Conservation (phyloP, 2,888 invertebrate genomes). For the Scaptomyza reducta region DNA sequence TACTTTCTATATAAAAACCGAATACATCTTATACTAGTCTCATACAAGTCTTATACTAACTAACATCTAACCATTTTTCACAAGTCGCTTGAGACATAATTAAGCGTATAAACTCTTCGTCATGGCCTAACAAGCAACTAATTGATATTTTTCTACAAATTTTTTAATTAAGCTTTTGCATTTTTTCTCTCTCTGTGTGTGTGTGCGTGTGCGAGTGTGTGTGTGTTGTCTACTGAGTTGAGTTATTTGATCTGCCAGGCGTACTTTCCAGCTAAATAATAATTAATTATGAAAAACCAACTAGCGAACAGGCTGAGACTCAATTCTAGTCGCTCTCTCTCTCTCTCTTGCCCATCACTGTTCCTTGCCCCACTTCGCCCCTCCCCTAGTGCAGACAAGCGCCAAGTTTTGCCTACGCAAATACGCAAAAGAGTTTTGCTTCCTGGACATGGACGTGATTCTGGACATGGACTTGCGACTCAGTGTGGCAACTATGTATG, state of each 20-base stretch:
- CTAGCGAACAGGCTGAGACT: slow-evolving; percentile 38
- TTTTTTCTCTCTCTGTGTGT: slow-evolving; percentile 10
- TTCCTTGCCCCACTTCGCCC: neutral
- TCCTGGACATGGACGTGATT: slow-evolving; percentile 68
- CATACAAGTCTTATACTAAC: too few relatives aligned
- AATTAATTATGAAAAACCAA: slow-evolving; percentile 74
- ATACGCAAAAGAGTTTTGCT: slow-evolving; percentile 69
- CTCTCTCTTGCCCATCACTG: too few relatives aligned
- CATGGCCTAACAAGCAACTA: slow-evolving; percentile 9
- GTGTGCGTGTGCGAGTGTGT: neutral
- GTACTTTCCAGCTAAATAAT: slow-evolving; percentile 74
- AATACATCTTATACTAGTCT: too few relatives aligned
- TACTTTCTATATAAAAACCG: too few relatives aligned
- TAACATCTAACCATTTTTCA: too few relatives aligned
- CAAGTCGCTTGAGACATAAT: neutral
- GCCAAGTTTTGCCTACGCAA: slow-evolving; percentile 80
- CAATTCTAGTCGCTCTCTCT: slow-evolving; percentile 27
- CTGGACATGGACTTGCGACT: slow-evolving; percentile 50
- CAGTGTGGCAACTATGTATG: slow-evolving; percentile 20
- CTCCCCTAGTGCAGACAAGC: slow-evolving; percentile 48
- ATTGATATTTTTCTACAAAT: slow-evolving; percentile 11
- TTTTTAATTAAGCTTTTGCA: slow-evolving; percentile 53
- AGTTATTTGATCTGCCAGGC: slow-evolving; percentile 62
- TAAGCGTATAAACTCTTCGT: slow-evolving; percentile 1
- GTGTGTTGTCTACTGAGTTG: slow-evolving; percentile 10